Evolutionary conservation across 1,140 invertebrate species (phyloP), one percentile per base, ranked within the genome.

Genomic region (Babylonia areolata): DNA sequence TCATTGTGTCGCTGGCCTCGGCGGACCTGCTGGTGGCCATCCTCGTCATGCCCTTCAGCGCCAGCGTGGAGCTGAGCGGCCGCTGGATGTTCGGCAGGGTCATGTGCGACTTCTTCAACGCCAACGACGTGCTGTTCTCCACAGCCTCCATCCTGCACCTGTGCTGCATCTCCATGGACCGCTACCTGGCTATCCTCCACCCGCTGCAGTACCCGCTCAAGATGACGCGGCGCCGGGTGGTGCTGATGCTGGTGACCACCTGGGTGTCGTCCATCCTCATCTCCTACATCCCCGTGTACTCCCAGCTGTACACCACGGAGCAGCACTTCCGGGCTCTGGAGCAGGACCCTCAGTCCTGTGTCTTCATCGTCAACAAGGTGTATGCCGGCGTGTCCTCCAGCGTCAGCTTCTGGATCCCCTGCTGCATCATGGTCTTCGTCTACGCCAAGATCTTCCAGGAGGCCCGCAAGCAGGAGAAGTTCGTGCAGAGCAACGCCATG

Each of bases 401-500:
- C 73, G 98, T 99, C 91, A 98, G 97, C 0, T 99, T 99, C 93
- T 99, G 98, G 98, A 98, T 98, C 92, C 98, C 98, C 0, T 98
- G 97, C 93, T 97, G 97, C 39, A 98, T 99, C 81, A 99, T 99
- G 98, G 96, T 98, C 85, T 97, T 97, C 91, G 98, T 97, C 11
- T 99, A 99, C 86, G 82, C 91, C 40, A 92, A 90, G 28, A 98
- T 99, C 93, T 99, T 98, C 94, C 96, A 96, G 85, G 98, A 98
- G 94, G 98, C 98, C 0, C 97, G 97, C 91, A 95, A 96, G 28
- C 98, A 99, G 93, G 98, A 99, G 93, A 98, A 98, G 90, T 97
- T 93, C 64, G 94, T 94, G 40, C 89, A 91, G n/a, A 88, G 90
- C 35, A 87, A 85, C 15, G 87, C 88, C 73, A 85, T 91, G 58